phyloP scores from a whole-genome alignment of 1,140 invertebrate species.

The Batillaria attramentaria region DNA sequence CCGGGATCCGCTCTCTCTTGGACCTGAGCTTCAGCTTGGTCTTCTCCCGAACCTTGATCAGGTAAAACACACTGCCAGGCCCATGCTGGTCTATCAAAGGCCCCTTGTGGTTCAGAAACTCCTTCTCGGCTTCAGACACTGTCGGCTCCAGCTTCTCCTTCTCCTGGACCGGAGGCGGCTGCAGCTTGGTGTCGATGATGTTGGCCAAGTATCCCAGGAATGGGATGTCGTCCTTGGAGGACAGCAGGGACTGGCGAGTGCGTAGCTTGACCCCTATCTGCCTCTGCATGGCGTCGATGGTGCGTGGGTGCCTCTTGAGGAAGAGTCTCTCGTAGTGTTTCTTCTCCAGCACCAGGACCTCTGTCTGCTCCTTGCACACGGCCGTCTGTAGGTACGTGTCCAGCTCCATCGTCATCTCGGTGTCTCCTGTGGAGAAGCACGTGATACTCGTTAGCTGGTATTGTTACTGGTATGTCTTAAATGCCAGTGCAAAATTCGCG shows the following conservation, averaged over 20 bases:
- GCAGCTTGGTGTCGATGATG: slow-evolving; percentile 6
- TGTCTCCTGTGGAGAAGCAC: slow-evolving; percentile 55
- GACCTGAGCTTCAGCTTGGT: slow-evolving; percentile 12
- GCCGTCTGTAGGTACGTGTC: slow-evolving; percentile 67
- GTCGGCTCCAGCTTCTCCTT: slow-evolving; percentile 45
- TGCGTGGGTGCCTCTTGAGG: slow-evolving; percentile 61
- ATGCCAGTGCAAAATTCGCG: neutral
- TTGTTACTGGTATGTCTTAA: neutral
- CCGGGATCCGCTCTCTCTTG: slow-evolving; percentile 14
- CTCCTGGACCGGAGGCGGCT: slow-evolving; percentile 25
- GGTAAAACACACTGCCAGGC: slow-evolving; percentile 68
- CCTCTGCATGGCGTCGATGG: slow-evolving; percentile 63
- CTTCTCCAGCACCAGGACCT: slow-evolving; percentile 68
- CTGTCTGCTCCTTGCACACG: slow-evolving; percentile 67
- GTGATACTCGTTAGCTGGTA: neutral
- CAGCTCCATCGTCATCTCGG: slow-evolving; percentile 67
- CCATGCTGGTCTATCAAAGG: slow-evolving; percentile 65
- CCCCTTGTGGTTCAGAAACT: slow-evolving; percentile 63
- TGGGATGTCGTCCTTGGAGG: slow-evolving; percentile 53
- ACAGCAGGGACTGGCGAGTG: slow-evolving; percentile 47
- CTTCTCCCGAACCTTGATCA: slow-evolving; percentile 51
- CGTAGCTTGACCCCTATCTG: slow-evolving; percentile 56
- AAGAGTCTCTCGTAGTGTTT: slow-evolving; percentile 70
- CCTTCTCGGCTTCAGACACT: slow-evolving; percentile 53
- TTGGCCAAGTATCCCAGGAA: slow-evolving; percentile 43